Conservation (phyloP, 1,140 invertebrate genomes). For the Heliconius melpomene region DNA sequence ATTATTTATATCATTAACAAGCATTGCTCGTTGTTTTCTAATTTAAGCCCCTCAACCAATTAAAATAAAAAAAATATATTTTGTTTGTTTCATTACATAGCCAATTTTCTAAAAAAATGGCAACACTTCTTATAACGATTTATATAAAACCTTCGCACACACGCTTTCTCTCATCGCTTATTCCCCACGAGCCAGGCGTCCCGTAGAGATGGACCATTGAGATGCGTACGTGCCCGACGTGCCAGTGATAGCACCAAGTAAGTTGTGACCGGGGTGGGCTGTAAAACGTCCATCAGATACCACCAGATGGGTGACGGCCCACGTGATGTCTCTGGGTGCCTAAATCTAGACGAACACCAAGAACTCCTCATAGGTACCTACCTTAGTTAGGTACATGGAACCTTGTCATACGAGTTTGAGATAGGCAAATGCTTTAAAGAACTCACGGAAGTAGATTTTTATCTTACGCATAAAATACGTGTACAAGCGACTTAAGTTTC, state of each 20-base stretch:
- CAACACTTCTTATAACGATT: neutral
- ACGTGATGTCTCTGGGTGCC: slow-evolving; percentile 46
- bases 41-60: too few relatives aligned
- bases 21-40: neutral
- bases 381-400: neutral
- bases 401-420: neutral
- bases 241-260: slow-evolving; percentile 53
- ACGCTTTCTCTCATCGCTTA: slow-evolving; percentile 39
- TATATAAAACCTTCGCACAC: neutral
- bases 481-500: slow-evolving; percentile 8
- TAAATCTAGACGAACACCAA: slow-evolving; percentile 35
- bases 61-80: too few relatives aligned
- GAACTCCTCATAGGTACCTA: slow-evolving; percentile 1
- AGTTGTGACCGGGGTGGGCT: slow-evolving; percentile 56
- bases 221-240: slow-evolving; percentile 57
- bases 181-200: slow-evolving; percentile 43
- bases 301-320: slow-evolving; percentile 53
- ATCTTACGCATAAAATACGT: slow-evolving; percentile 13
- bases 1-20: neutral
- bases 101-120: too few relatives aligned
- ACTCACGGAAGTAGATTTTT: slow-evolving; percentile 8
- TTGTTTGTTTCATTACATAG: too few relatives aligned
- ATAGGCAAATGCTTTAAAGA: slow-evolving; percentile 14
- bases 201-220: slow-evolving; percentile 58
- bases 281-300: slow-evolving; percentile 69